Conservation (phyloP, 1,140 invertebrate genomes). For the Dendroctonus ponderosae region DNA sequence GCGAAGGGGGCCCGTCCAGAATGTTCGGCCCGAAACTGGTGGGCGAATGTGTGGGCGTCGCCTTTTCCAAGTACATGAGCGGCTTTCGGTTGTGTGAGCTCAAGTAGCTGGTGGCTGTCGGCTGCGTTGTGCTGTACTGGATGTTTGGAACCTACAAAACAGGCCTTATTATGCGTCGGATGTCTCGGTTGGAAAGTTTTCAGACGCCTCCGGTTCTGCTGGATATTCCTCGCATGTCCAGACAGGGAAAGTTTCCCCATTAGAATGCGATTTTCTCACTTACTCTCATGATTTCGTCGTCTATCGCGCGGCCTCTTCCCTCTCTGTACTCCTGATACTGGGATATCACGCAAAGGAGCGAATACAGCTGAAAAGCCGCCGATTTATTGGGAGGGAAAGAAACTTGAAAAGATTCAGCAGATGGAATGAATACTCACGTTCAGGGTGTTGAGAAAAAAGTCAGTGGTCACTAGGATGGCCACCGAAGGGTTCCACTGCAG, state of each 20-base stretch:
- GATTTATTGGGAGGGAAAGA: not conserved
- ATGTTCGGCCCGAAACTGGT: slow-evolving; percentile 18
- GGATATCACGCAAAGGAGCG: slow-evolving; percentile 75
- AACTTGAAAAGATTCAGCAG: too few species aligned
- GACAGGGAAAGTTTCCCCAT: too few species aligned
- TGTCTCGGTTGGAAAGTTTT: too few species aligned
- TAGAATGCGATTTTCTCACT: too few species aligned
- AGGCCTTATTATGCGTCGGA: too few species aligned
- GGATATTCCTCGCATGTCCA: too few species aligned
- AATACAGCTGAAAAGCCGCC: slow-evolving; percentile 64
- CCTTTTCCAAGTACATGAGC: slow-evolving; percentile 45
- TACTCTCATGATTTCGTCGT: slow-evolving; percentile 51
- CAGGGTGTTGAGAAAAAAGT: slow-evolving; percentile 63
- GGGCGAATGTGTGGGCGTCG: slow-evolving; percentile 45
- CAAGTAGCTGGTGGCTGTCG: slow-evolving; percentile 48
- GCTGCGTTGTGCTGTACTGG: slow-evolving; percentile 48
- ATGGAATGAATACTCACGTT: slow-evolving; percentile 58
- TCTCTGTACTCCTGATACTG: slow-evolving; percentile 77
- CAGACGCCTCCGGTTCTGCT: too few species aligned
- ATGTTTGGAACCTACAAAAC: slow-evolving; percentile 46
- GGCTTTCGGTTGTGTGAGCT: slow-evolving; percentile 42
- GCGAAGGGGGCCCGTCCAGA: slow-evolving; percentile 39
- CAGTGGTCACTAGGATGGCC: slow-evolving; percentile 62
- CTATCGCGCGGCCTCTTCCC: slow-evolving; percentile 67
- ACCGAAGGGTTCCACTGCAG: slow-evolving; percentile 60